Percentiles rank a stretch among this genome's conserved stretches.
These are phyloP conservation scores for Phylloscopus whistleri DNA, from an alignment of 2,113 vertebrate genomes.

Conservation along the genomic window DNA sequence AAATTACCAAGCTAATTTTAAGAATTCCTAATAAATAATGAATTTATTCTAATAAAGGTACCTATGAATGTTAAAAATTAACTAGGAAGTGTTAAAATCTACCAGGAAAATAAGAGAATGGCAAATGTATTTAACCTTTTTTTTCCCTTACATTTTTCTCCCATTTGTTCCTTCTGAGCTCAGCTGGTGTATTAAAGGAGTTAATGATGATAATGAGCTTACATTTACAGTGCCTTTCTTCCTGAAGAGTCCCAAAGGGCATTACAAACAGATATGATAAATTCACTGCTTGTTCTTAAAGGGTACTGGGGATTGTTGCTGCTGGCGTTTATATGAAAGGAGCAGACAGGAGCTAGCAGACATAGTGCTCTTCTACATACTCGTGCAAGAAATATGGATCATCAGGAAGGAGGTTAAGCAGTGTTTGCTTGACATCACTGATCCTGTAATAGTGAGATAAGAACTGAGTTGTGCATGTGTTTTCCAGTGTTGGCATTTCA, in stretches of 20 bases:
- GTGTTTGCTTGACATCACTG: constrained; percentile 6
- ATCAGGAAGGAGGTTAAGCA: constrained; percentile 27
- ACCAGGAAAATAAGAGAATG: neutral
- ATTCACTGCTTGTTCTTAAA: constrained; percentile 29
- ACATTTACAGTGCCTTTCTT: constrained; percentile 36
- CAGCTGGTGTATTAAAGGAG: constrained; percentile 63
- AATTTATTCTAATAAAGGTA: neutral
- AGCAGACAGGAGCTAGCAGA: neutral
- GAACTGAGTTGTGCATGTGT: neutral
- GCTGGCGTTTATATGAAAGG: neutral
- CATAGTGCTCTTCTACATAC: neutral
- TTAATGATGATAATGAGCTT: constrained; percentile 71
- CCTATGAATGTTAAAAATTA: neutral
- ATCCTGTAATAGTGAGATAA: constrained; percentile 20
- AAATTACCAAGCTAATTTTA: neutral
- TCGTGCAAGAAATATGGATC: constrained; percentile 37
- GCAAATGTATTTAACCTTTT: neutral
- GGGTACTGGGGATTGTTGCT: constrained; percentile 7
- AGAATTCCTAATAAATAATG: neutral
- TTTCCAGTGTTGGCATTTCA: neutral
- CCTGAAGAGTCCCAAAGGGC: constrained; percentile 56
- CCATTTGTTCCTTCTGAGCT: constrained; percentile 46
- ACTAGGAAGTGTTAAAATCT: neutral
- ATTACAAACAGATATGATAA: constrained; percentile 50
- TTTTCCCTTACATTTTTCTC: neutral